These are phyloP conservation scores for Acanthochromis polyacanthus DNA, from an alignment of 2,113 vertebrate genomes.

Conservation along the genomic window DNA sequence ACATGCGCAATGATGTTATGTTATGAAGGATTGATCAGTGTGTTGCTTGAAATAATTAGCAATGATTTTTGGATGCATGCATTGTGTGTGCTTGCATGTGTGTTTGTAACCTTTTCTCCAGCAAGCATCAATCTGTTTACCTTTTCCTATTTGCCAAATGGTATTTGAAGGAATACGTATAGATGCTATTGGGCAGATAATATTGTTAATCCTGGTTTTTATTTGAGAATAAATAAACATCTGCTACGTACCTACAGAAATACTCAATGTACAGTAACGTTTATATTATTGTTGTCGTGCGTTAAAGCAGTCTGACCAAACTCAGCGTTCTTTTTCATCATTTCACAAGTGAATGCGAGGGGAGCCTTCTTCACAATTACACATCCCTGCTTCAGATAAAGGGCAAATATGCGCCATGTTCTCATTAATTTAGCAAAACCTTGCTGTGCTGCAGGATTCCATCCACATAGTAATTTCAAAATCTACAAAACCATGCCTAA, in stretches of 20 bases:
- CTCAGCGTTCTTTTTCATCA: slow-evolving; percentile 5
- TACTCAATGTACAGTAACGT: neutral
- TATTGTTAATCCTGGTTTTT: slow-evolving; percentile 11
- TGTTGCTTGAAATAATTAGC: slow-evolving; percentile 96
- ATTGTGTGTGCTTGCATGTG: slow-evolving; percentile 51
- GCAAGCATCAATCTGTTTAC: slow-evolving; percentile 51
- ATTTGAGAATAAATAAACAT: slow-evolving; percentile 17
- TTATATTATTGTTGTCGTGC: neutral
- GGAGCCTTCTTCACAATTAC: neutral
- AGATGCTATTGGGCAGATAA: neutral
- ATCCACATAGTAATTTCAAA: slow-evolving; percentile 48
- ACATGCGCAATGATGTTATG: slow-evolving; percentile 90
- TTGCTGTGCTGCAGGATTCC: slow-evolving; percentile 31
- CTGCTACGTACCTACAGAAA: neutral
- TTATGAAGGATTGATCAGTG: slow-evolving; percentile 96
- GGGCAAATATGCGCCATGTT: slow-evolving; percentile 66
- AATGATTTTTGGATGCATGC: slow-evolving; percentile 88
- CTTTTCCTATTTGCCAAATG: slow-evolving; percentile 34
- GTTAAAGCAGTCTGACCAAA: slow-evolving; percentile 1
- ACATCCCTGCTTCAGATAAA: slow-evolving; percentile 35
- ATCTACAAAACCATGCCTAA: slow-evolving; percentile 65
- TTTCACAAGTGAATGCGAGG: slow-evolving; percentile 3
- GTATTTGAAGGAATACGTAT: slow-evolving; percentile 22
- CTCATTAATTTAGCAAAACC: slow-evolving; percentile 77
- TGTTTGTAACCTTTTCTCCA: slow-evolving; percentile 39